A percentile compares a stretch with the other conserved stretches of the same genome.
Evolutionary conservation across 2,888 invertebrate genomes (phyloP).

Genomic region (Plagodis pulveraria): DNA sequence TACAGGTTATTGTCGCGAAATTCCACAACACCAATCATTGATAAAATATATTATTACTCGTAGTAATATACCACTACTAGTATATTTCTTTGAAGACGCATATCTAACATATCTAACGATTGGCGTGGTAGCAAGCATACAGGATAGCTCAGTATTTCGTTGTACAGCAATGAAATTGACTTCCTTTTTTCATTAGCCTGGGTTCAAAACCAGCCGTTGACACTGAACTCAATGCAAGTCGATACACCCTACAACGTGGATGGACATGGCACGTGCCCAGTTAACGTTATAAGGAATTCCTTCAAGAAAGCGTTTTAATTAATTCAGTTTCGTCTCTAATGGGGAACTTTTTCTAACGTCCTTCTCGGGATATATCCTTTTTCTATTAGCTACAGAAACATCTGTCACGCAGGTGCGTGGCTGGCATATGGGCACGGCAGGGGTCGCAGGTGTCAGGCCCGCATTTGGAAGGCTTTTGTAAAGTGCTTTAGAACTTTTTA

Average conservation of each 20-base stretch:
- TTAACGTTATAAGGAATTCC: slow-evolving; percentile 21
- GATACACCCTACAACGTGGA: slow-evolving; percentile 14
- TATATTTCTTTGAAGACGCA: too few species aligned
- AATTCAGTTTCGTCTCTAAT: slow-evolving; percentile 20
- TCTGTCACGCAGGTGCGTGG: slow-evolving; percentile 73
- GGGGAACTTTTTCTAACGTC: slow-evolving; percentile 21
- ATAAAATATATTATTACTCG: too few species aligned
- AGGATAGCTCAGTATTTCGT: too few species aligned
- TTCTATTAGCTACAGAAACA: slow-evolving; percentile 47
- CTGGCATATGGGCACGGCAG: slow-evolving; percentile 31
- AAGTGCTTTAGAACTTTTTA: slow-evolving; percentile 19
- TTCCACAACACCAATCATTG: too few species aligned
- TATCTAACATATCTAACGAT: too few species aligned
- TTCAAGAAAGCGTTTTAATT: slow-evolving; percentile 24
- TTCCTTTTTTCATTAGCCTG: not conserved
- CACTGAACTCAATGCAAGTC: slow-evolving; percentile 8
- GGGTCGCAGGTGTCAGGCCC: slow-evolving; percentile 40
- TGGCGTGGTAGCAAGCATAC: too few species aligned
- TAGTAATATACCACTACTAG: too few species aligned
- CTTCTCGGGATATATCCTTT: slow-evolving; percentile 20
- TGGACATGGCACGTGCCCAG: slow-evolving; percentile 17
- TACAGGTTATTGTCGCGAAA: too few species aligned
- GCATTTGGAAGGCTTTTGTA: slow-evolving; percentile 32
- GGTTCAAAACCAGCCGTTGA: slow-evolving; percentile 3
- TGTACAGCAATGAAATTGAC: too few species aligned